phyloP scores from a whole-genome alignment of 1,140 invertebrate genomes.

The Drosophila pruinosa region DNA sequence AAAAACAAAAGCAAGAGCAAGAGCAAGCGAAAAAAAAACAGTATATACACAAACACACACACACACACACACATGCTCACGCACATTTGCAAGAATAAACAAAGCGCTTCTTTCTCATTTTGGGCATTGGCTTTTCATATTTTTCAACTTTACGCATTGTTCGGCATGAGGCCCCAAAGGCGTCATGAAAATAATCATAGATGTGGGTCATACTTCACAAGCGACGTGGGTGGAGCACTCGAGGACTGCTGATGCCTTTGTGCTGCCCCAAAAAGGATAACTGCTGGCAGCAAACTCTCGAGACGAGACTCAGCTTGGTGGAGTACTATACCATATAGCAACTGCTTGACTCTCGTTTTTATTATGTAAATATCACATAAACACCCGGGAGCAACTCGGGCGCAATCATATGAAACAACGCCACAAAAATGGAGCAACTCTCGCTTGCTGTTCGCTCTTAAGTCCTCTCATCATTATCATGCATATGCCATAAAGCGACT shows the following conservation, averaged over 20 bases:
- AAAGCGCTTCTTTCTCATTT: slow-evolving; percentile 14
- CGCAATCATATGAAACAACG: slow-evolving; percentile 71
- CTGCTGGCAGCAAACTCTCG: slow-evolving; percentile 48
- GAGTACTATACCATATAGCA: not conserved
- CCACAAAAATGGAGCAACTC: slow-evolving; percentile 52
- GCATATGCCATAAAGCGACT: slow-evolving; percentile 82
- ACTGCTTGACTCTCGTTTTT: slow-evolving; percentile 70
- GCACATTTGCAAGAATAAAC: slow-evolving; percentile 8
- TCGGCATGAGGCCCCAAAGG: slow-evolving; percentile 64
- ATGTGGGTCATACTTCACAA: slow-evolving; percentile 72
- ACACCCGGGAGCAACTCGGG: slow-evolving; percentile 71
- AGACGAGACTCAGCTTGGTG: slow-evolving; percentile 19
- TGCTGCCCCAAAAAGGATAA: slow-evolving; percentile 56
- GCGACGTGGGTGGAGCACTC: not conserved
- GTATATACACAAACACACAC: not conserved
- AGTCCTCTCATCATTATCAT: slow-evolving; percentile 71
- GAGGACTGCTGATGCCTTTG: slow-evolving; percentile 36
- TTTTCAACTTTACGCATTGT: slow-evolving; percentile 67
- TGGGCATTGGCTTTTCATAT: slow-evolving; percentile 54
- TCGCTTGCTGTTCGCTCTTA: not conserved
- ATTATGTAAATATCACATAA: slow-evolving; percentile 82
- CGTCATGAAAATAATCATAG: slow-evolving; percentile 80
- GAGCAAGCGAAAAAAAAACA: no score
- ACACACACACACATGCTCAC: not conserved
- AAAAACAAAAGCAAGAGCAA: slow-evolving; percentile 24